These are phyloP conservation scores for Myopa tessellatipennis DNA, from an alignment of 2,888 invertebrate species.

Conservation along the genomic window DNA sequence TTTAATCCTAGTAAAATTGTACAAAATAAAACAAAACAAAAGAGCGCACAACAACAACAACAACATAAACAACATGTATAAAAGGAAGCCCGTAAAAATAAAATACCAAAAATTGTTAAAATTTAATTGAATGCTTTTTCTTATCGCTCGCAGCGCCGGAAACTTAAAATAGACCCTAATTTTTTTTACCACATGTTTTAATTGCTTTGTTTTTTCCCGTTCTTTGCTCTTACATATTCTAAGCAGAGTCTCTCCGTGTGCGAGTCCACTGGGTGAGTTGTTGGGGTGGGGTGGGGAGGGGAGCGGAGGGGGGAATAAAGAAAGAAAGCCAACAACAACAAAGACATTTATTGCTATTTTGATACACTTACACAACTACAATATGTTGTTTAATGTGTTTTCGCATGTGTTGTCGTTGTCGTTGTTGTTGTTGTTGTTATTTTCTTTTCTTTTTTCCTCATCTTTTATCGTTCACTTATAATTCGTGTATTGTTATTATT, in stretches of 20 bases:
- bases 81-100: slow-evolving; percentile 9
- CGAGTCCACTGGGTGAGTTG: slow-evolving; percentile 65
- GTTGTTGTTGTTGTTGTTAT: background rate
- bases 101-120: slow-evolving; percentile 1
- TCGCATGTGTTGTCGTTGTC: background rate
- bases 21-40: slow-evolving; percentile 27
- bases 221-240: background rate
- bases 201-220: background rate
- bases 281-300: too few relatives aligned
- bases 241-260: slow-evolving; percentile 59
- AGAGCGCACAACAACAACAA: background rate
- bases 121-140: background rate
- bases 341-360: too few relatives aligned
- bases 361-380: background rate
- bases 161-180: background rate
- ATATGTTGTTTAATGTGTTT: slow-evolving; percentile 11
- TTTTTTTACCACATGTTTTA: background rate
- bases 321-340: too few relatives aligned
- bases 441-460: slow-evolving; percentile 44
- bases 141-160: background rate
- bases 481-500: slow-evolving; percentile 13
- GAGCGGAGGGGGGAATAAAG: too few relatives aligned
- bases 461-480: slow-evolving; percentile 7
- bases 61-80: background rate
- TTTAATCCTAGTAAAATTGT: slow-evolving; percentile 36